Percentiles rank a stretch among this genome's conserved stretches.
Evolutionary conservation across 2,888 invertebrate species (phyloP).

Genomic region (Sicus ferrugineus): DNA sequence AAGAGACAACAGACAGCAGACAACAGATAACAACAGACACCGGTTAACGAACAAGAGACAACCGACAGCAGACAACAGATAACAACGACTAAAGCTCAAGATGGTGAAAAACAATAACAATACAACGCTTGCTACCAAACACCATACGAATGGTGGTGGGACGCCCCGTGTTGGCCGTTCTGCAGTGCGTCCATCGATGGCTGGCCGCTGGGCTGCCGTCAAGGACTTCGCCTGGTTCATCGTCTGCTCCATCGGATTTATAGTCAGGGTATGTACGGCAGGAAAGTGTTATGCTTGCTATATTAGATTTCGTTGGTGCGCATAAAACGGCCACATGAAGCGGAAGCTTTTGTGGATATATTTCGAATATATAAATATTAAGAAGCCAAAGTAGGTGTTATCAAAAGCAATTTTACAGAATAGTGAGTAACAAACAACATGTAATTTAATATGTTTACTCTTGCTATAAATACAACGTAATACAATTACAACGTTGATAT

Average conservation of each 20-base stretch:
- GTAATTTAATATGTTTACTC: no score
- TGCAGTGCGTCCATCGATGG: conserved; percentile 38
- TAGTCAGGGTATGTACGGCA: conserved; percentile 53
- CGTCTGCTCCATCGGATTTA: conserved; percentile 59
- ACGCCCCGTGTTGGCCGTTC: conserved; percentile 32
- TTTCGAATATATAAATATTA: no score
- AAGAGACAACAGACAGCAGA: no score
- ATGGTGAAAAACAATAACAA: conserved; percentile 27
- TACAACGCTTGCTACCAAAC: neutral
- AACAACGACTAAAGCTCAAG: conserved; percentile 5
- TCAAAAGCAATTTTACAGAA: neutral
- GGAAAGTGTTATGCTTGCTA: neutral
- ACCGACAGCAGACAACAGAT: neutral
- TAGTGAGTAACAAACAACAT: neutral
- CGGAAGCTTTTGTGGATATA: no score
- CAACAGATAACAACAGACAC: no score
- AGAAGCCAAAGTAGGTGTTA: no score
- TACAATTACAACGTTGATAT: no score
- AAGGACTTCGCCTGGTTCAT: conserved; percentile 59
- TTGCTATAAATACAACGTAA: neutral
- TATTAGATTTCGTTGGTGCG: neutral
- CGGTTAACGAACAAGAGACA: no score
- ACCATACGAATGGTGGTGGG: conserved; percentile 54
- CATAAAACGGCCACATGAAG: no score
- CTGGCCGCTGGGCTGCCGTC: conserved; percentile 53